Base-by-base conservation (phyloP, 2,797 vertebrate species). In the Enteromius argenteus region DNA sequence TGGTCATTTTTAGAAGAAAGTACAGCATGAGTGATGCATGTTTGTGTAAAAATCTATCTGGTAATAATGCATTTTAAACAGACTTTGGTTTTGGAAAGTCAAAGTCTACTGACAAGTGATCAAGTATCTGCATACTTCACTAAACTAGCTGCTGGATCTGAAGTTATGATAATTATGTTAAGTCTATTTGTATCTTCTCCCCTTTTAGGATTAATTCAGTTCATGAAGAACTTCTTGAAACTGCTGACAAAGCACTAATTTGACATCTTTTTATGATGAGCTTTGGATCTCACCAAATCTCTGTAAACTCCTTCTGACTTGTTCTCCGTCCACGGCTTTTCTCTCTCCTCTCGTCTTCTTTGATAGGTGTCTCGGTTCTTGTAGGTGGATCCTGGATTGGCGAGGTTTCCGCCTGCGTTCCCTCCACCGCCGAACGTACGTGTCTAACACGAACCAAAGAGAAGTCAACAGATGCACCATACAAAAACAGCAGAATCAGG, bases 391-490 rank as follows among this genome's bases (percentile, higher is more conserved):
- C 94, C 87, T 11, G 85, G 92, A 42, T 91, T 94, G 89, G 89
- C 96, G 85, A 99, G 96, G 93, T 98, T 99, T 92, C 96, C 94
- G 87, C 98, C 96, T 74, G 94, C 97, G 81, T 93, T 97, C 80
- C 97, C 97, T 85, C 97, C 97, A 80, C 98, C 98, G 71, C 98
- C 98, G 91, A 99, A 99, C 0, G 96, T 98, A 85, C 98, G 98
- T 7, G 92, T 96, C 96, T 97, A 93, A 8, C 2, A 64, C 27
- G 9, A 32, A 64, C 30, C 60, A 32, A 64, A 64, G 2, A 32
- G 9, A 49, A 37, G 46, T 21, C 46, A 13, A 27, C n/a, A 4
- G 21, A 73, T 2, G 72, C 49, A 56, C 0, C 3, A 8, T 44
- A 4, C 56, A 56, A 72, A 37, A 51, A 72, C 42, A 19, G 11